Conservation (phyloP, 2,888 invertebrate genomes). For the Chaitophorus viminalis region DNA sequence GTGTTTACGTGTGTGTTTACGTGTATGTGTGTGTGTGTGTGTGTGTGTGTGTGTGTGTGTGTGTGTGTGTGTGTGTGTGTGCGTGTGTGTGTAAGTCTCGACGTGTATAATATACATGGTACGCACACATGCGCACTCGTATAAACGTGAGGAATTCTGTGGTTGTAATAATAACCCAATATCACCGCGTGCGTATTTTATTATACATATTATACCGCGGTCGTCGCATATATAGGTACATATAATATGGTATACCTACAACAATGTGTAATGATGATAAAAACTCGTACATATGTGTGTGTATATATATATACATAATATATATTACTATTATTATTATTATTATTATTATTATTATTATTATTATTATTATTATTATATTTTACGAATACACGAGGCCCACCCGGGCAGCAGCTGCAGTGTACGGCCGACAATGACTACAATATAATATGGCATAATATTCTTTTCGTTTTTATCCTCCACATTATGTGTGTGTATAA, state of each 20-base stretch:
- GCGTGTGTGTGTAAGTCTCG: not conserved
- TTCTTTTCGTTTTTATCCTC: not conserved
- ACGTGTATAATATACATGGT: not conserved
- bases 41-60: no score
- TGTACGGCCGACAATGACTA: slow-evolving; percentile 19
- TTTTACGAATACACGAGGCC: not conserved
- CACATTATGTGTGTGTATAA: not conserved
- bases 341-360: no score
- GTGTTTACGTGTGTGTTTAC: no score
- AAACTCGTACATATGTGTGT: not conserved
- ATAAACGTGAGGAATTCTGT: not conserved
- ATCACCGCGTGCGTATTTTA: not conserved
- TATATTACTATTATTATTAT: no score
- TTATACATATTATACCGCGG: not conserved
- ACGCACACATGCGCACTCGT: not conserved
- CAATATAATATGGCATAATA: not conserved
- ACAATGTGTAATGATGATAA: slow-evolving; percentile 21
- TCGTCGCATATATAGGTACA: not conserved
- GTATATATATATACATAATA: not conserved
- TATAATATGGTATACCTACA: not conserved
- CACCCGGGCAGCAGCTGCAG: slow-evolving; percentile 55
- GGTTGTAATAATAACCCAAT: not conserved
- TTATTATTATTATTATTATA: no score
- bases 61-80: no score
- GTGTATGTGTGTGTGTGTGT: no score